Evolutionary conservation across 2,113 vertebrate species (phyloP).

Genomic region (Lates calcarifer): DNA sequence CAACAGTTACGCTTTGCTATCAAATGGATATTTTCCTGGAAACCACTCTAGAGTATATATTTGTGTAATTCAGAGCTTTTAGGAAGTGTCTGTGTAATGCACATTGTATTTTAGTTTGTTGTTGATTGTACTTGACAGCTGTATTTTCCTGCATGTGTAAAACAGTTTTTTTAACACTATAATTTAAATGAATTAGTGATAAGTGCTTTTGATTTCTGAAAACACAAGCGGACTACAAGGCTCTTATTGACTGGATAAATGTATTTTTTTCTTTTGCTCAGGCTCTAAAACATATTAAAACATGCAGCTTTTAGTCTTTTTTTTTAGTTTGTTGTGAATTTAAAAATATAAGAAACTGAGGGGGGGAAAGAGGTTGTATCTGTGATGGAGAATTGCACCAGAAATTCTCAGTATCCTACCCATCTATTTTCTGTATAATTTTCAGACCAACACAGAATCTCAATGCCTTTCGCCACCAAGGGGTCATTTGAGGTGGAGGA

Average conservation of each 20-base stretch:
- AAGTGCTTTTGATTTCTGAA: conserved; percentile 1
- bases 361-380: background rate
- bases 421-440: conserved; percentile 25
- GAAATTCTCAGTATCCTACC: background rate
- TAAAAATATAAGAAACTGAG: background rate
- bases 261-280: background rate
- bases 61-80: background rate
- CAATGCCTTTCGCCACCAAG: conserved; percentile 9
- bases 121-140: conserved; percentile 9
- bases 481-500: conserved; percentile 40
- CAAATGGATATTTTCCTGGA: conserved; percentile 13
- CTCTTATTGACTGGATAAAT: conserved; percentile 4
- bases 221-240: background rate
- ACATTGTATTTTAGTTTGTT: background rate
- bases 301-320: background rate
- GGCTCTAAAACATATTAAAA: background rate
- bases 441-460: conserved; percentile 24
- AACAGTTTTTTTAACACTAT: background rate
- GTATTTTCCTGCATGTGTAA: background rate
- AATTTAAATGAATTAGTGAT: conserved; percentile 7
- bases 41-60: background rate
- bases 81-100: background rate
- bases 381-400: conserved; percentile 16
- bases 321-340: background rate
- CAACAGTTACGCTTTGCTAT: background rate